These are phyloP conservation scores for Puntigrus tetrazona DNA, from an alignment of 2,113 vertebrate genomes.

Conservation along the genomic window DNA sequence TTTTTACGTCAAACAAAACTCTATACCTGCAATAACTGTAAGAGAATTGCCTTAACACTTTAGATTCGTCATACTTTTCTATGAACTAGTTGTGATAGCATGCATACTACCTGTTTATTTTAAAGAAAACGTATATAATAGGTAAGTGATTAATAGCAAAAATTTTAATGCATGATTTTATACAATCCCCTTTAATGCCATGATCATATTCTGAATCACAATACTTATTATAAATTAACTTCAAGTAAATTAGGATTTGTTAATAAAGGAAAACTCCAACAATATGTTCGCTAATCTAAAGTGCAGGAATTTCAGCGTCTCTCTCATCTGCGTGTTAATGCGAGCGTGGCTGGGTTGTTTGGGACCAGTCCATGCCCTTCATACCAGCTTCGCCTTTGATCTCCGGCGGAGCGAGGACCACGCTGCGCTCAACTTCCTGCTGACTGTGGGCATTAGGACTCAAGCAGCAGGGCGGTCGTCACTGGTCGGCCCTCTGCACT, in stretches of 20 bases:
- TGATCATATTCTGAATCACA: background rate
- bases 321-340: background rate
- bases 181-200: too few relatives aligned
- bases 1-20: too few relatives aligned
- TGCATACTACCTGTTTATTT: background rate
- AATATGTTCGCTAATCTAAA: background rate
- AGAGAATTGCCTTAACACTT: background rate
- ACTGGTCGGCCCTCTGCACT: background rate
- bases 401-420: background rate
- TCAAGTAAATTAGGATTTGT: background rate
- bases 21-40: too few relatives aligned
- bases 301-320: background rate
- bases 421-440: background rate
- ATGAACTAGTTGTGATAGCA: background rate
- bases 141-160: too few relatives aligned
- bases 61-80: background rate
- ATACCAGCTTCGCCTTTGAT: too few relatives aligned
- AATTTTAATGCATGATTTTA: too few relatives aligned
- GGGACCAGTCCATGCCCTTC: slow-evolving; percentile 26
- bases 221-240: background rate
- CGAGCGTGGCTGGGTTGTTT: slow-evolving; percentile 10
- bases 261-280: background rate
- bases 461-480: background rate
- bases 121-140: background rate
- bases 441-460: slow-evolving; percentile 52